Percentiles rank a stretch among this genome's conserved stretches.
These are phyloP conservation scores for Pseudopipra pipra DNA, from an alignment of 2,113 vertebrate genomes.

Conservation along the genomic window DNA sequence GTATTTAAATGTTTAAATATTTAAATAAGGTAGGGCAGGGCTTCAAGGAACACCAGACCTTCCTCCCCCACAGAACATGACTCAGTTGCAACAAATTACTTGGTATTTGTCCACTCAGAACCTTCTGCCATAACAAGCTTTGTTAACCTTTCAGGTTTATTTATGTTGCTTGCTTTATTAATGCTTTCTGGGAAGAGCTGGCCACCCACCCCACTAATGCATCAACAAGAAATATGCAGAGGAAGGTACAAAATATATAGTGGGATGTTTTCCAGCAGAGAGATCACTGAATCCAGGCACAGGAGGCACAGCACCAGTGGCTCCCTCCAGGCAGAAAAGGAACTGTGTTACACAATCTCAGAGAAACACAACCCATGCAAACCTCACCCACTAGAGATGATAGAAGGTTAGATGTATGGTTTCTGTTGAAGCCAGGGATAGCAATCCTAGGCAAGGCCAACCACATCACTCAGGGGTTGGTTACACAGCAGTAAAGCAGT, in stretches of 20 bases:
- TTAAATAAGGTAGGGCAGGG: background rate
- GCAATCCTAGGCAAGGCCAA: background rate
- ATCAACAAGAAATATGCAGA: background rate
- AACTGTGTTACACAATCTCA: background rate
- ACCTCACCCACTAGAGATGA: background rate
- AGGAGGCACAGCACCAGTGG: background rate
- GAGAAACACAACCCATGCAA: background rate
- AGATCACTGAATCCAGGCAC: background rate
- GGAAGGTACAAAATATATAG: background rate
- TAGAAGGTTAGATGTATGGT: background rate
- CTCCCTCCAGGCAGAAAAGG: background rate
- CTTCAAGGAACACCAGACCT: background rate
- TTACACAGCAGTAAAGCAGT: background rate
- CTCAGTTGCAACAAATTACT: slow-evolving; percentile 6
- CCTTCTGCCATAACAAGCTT: background rate
- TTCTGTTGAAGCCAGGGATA: background rate
- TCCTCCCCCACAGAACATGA: background rate
- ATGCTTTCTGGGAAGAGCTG: background rate
- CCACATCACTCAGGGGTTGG: background rate
- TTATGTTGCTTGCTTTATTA: background rate
- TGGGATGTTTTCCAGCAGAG: background rate
- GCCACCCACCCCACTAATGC: background rate
- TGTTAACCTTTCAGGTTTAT: background rate
- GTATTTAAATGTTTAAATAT: background rate
- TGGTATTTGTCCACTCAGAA: background rate